phyloP scores from a whole-genome alignment of 2,113 vertebrate genomes.

The Protomyctophum bolini region DNA sequence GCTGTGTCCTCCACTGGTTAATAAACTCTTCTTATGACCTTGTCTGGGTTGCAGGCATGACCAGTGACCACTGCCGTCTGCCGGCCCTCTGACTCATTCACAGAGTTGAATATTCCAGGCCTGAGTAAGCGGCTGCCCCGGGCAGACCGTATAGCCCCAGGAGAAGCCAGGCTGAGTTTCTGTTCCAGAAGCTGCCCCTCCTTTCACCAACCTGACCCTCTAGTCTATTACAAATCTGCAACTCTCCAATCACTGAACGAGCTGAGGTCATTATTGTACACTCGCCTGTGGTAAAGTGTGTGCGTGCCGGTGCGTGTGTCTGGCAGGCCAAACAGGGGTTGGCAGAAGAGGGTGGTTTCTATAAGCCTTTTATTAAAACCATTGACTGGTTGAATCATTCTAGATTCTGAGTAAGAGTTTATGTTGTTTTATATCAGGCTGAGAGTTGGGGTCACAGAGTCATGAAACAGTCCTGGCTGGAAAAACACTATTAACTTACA shows the following conservation, averaged over 20 bases:
- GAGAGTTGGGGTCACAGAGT: conserved; percentile 22
- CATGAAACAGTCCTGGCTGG: neutral
- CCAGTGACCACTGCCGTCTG: too few species aligned
- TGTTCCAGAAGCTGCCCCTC: conserved; percentile 1
- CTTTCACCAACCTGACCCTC: conserved; percentile 27
- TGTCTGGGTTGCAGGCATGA: neutral
- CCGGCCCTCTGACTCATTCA: too few species aligned
- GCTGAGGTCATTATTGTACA: conserved; percentile 54
- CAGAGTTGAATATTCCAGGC: neutral
- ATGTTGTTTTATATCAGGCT: conserved; percentile 49
- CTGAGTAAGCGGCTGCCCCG: neutral
- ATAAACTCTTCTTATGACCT: conserved; percentile 14
- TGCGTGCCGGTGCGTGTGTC: conserved; percentile 32
- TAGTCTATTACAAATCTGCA: conserved; percentile 29
- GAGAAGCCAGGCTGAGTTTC: conserved; percentile 25
- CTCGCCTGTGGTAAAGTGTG: conserved; percentile 18
- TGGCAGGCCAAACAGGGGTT: conserved; percentile 54
- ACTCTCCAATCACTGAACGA: conserved; percentile 37
- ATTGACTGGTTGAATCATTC: conserved; percentile 55
- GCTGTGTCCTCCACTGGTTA: neutral
- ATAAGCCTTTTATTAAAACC: conserved; percentile 56
- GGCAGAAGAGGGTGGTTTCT: conserved; percentile 58
- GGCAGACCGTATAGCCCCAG: neutral
- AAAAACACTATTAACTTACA: too few species aligned
- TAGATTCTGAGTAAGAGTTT: conserved; percentile 48